Evolutionary conservation across 2,888 invertebrate species (phyloP).

Genomic region (Drosophila paracracens): DNA sequence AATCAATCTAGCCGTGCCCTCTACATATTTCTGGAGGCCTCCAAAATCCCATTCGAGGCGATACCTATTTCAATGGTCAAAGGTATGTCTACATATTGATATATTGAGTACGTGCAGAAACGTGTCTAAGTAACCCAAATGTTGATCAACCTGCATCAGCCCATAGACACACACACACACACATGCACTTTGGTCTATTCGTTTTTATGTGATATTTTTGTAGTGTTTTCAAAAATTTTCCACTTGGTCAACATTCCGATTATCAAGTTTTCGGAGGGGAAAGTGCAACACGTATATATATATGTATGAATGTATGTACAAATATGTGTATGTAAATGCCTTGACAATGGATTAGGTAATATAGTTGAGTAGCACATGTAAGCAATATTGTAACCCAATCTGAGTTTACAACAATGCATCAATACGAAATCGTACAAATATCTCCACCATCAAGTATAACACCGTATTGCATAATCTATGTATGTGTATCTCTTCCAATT

Average conservation of each 20-base stretch:
- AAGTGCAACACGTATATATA: constrained; percentile 35
- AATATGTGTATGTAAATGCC: constrained; percentile 2
- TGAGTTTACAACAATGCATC: neutral
- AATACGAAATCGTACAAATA: neutral
- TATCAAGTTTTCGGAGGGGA: constrained; percentile 45
- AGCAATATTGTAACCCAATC: neutral
- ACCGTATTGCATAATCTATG: neutral
- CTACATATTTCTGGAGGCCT: constrained; percentile 89
- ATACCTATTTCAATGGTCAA: constrained; percentile 88
- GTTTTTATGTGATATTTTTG: constrained; percentile 33
- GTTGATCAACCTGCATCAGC: constrained; percentile 24
- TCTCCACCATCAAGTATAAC: neutral
- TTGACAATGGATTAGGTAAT: constrained; percentile 4
- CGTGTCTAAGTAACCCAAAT: constrained; percentile 44
- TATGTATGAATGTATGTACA: neutral
- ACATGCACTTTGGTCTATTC: constrained; percentile 40
- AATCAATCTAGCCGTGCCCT: constrained; percentile 92
- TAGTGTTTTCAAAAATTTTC: constrained; percentile 60
- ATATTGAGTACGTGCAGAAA: constrained; percentile 50
- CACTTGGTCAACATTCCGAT: constrained; percentile 61
- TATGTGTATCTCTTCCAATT: neutral
- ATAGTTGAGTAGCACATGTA: neutral
- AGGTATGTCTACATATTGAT: constrained; percentile 86
- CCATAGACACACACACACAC: constrained; percentile 3
- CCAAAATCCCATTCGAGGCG: constrained; percentile 89